Conservation (phyloP, 2,888 invertebrate genomes). For the Spisula subtruncata region DNA sequence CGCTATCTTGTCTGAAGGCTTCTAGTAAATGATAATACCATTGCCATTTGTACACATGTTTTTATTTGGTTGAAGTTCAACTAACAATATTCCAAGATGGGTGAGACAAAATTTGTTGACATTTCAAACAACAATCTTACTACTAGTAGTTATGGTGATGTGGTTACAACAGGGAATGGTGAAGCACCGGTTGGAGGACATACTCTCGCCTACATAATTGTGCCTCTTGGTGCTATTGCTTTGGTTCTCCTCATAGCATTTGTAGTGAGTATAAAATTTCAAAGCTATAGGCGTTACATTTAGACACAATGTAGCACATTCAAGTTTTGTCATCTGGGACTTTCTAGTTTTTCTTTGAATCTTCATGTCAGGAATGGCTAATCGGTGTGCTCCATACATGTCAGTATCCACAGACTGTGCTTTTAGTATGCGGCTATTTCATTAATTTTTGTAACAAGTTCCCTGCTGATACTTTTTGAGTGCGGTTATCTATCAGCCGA, state of each 20-base stretch:
- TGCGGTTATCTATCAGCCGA: too few relatives aligned
- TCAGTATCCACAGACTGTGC: too few relatives aligned
- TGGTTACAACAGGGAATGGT: constrained; percentile 27
- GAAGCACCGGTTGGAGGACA: constrained; percentile 47
- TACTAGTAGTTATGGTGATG: constrained; percentile 13
- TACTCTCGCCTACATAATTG: constrained; percentile 74
- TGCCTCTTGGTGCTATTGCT: constrained; percentile 76
- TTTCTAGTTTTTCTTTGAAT: too few relatives aligned
- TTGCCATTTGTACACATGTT: not conserved
- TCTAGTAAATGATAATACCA: not conserved
- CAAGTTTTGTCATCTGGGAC: too few relatives aligned
- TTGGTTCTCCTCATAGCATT: constrained; percentile 73
- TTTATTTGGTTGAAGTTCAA: not conserved
- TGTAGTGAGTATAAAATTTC: constrained; percentile 69
- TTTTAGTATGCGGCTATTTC: too few relatives aligned
- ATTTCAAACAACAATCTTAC: constrained; percentile 2
- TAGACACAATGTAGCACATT: too few relatives aligned
- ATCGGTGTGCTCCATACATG: too few relatives aligned
- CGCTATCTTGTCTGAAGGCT: not conserved
- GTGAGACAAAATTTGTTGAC: not conserved
- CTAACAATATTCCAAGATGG: not conserved
- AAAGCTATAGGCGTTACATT: too few relatives aligned
- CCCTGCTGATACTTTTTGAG: too few relatives aligned
- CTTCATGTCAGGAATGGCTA: too few relatives aligned
- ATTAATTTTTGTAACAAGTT: too few relatives aligned